Evolutionary conservation across 2,888 invertebrate genomes (phyloP).

Genomic region (Phorcus lineatus): DNA sequence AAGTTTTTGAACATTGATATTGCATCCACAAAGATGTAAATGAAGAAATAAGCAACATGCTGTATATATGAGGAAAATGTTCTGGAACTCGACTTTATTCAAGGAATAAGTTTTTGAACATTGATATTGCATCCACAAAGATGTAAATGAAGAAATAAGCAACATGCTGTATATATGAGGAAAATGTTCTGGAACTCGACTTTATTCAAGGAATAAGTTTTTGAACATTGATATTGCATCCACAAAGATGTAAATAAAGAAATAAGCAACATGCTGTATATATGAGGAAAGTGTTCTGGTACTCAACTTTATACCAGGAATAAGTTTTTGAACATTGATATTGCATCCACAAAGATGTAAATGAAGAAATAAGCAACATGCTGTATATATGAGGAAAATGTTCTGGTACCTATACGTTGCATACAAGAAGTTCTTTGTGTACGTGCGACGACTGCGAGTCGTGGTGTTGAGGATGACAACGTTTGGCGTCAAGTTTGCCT

Average conservation of each 20-base stretch:
- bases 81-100: too few relatives aligned
- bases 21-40: too few relatives aligned
- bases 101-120: too few relatives aligned
- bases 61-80: too few relatives aligned
- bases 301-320: not conserved
- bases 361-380: not conserved
- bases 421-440: slow-evolving; percentile 13
- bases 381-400: not conserved
- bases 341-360: not conserved
- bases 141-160: too few relatives aligned
- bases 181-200: too few relatives aligned
- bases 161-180: too few relatives aligned
- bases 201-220: not conserved
- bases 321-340: not conserved
- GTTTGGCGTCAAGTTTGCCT: not conserved
- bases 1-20: too few relatives aligned
- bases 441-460: not conserved
- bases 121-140: too few relatives aligned
- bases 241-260: not conserved
- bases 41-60: too few relatives aligned
- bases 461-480: slow-evolving; percentile 13
- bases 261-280: not conserved
- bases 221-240: not conserved
- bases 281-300: too few relatives aligned
- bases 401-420: slow-evolving; percentile 9